Base-by-base conservation (phyloP, 2,113 vertebrate species). In the Ameiurus melas region DNA sequence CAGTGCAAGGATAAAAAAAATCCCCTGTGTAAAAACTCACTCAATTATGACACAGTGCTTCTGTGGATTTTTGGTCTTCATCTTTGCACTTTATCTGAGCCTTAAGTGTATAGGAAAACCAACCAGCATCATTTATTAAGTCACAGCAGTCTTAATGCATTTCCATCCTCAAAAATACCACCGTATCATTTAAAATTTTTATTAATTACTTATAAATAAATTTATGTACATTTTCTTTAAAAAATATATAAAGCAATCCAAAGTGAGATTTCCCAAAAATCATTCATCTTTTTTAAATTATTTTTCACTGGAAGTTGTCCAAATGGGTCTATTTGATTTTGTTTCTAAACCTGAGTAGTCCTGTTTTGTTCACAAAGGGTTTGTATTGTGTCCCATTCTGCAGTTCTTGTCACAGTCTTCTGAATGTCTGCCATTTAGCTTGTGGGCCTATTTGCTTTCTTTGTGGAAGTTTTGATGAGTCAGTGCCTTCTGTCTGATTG, bases 291-390 rank as follows among this genome's bases (percentile, higher is more conserved):
- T 39, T 82, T 62, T 73, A 3, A 3, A 20, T 70, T 60, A 83
- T 90, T 90, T 90, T 83, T 79, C 83, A 90, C 43, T 90, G 86
- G 86, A 79, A 73, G 7, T 64, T 27, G 81, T 81, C 30, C 53
- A 71, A 58, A 85, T 12, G 79, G 87, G 17, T 81, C 64, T 89
- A 47, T 89, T 82, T 86, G 80, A 55, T 85, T 57, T 87, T 66
- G 77, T 62, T 73, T 36, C 25, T 64, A n/a, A 9, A 64, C 25
- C 10, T 27, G 2, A n/a, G 9, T 20, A n/a, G 62, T 2, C 9
- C 25, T 64, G 25, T 25, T 64, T 9, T 64, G 62, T n/a, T 64
- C 22, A 27, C 25, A 68, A 30, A 68, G 12, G n/a, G 66, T 27
- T 2, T 68, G 62, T n/a, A 68, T 2, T 68, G 13, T 30, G 12